Conservation (phyloP, 2,797 vertebrate genomes). For the Silurus aristotelis region DNA sequence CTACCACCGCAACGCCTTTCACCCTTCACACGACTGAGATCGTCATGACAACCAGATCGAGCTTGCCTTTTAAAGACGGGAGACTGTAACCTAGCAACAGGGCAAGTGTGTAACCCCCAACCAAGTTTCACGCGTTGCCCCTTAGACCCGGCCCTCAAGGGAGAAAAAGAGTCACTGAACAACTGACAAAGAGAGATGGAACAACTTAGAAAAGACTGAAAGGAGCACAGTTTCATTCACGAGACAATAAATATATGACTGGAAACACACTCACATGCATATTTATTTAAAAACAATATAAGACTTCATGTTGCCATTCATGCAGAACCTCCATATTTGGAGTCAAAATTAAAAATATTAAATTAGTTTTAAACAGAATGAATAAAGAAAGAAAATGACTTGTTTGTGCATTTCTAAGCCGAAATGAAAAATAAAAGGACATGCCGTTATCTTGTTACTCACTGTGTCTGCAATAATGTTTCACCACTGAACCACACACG, state of each 20-base stretch:
- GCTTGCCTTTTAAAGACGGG: constrained; percentile 72
- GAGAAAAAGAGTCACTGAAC: constrained; percentile 27
- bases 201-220: constrained; percentile 11
- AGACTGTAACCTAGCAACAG: constrained; percentile 79
- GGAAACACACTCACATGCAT: constrained; percentile 12
- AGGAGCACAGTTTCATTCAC: constrained; percentile 6
- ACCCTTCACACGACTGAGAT: constrained; percentile 59
- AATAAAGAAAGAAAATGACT: not conserved
- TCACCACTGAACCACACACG: constrained; percentile 9
- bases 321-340: not conserved
- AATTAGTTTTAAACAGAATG: too few relatives aligned
- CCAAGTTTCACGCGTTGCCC: constrained; percentile 31
- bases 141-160: constrained; percentile 7
- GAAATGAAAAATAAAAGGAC: constrained; percentile 23
- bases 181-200: constrained; percentile 28
- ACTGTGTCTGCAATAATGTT: constrained; percentile 10
- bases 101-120: constrained; percentile 57
- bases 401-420: not conserved
- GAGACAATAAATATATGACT: not conserved
- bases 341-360: not conserved
- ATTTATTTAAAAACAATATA: not conserved
- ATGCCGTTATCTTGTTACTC: not conserved
- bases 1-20: constrained; percentile 12
- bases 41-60: constrained; percentile 70
- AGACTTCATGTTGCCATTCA: not conserved